Conservation (phyloP, 2,797 vertebrate genomes). For the Coendou prehensilis region DNA sequence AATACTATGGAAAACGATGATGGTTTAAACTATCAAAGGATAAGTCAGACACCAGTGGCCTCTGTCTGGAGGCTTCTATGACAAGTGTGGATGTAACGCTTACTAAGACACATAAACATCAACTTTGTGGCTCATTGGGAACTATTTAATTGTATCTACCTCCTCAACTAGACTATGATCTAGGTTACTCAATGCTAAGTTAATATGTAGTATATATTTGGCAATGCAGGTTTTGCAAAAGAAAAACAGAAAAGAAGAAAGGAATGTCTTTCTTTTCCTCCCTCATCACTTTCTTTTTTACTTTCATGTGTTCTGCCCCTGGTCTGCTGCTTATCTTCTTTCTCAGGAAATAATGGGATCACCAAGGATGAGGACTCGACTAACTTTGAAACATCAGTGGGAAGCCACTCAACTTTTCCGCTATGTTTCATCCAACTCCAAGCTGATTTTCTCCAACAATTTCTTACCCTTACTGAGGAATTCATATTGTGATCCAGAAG, state of each 20-base stretch:
- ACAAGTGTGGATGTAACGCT: neutral
- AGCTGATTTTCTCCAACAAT: neutral
- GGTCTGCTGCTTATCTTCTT: accelerated
- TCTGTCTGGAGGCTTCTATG: neutral
- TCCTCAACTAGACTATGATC: neutral
- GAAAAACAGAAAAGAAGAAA: neutral
- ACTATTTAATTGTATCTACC: neutral
- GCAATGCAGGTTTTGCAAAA: neutral
- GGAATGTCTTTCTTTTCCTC: neutral
- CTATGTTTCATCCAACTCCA: neutral
- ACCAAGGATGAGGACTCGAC: neutral
- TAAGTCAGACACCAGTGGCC: neutral
- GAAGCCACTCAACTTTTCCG: neutral
- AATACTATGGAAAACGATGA: neutral
- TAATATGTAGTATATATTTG: neutral
- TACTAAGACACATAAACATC: neutral
- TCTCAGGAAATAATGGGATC: neutral
- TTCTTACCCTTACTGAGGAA: neutral
- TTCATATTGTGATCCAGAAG: neutral
- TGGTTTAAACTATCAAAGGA: neutral
- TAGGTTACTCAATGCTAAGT: neutral
- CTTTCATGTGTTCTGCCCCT: neutral
- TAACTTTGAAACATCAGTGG: neutral
- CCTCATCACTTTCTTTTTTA: neutral
- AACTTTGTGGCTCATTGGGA: neutral